Conservation (phyloP, 2,113 vertebrate genomes). For the Crotalus horridus region DNA sequence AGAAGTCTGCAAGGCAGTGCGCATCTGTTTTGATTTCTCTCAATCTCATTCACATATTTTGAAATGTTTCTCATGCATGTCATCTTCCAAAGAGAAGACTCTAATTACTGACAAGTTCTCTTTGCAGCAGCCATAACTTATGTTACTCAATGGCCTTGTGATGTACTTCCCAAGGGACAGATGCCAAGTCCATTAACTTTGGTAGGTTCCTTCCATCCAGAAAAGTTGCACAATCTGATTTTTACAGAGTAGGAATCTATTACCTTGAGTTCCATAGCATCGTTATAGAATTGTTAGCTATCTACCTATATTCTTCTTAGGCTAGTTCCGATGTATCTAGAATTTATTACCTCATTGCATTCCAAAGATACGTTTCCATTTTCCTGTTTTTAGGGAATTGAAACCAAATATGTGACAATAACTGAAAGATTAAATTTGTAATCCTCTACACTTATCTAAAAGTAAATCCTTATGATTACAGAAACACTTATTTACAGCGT, state of each 20-base stretch:
- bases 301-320: slow-evolving; percentile 18
- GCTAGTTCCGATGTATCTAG: slow-evolving; percentile 22
- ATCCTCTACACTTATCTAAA: not conserved
- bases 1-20: not conserved
- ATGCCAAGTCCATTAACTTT: not conserved
- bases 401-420: slow-evolving; percentile 35
- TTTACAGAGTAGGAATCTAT: slow-evolving; percentile 9
- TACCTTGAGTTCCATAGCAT: not conserved
- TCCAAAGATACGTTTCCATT: slow-evolving; percentile 34
- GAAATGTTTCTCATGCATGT: slow-evolving; percentile 25
- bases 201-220: not conserved
- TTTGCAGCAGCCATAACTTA: slow-evolving; percentile 26
- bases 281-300: slow-evolving; percentile 11
- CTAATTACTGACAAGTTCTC: slow-evolving; percentile 19
- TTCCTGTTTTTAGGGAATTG: not conserved
- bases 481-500: not conserved
- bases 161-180: slow-evolving; percentile 30
- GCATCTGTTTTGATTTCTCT: slow-evolving; percentile 29
- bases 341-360: slow-evolving; percentile 58
- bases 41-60: not conserved
- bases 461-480: not conserved
- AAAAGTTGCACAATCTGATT: not conserved
- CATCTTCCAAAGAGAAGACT: not conserved
- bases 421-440: slow-evolving; percentile 21
- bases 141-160: not conserved